Percentiles rank a stretch among this genome's conserved stretches.
Evolutionary conservation across 2,113 vertebrate species (phyloP).

Genomic region (Fulica atra): DNA sequence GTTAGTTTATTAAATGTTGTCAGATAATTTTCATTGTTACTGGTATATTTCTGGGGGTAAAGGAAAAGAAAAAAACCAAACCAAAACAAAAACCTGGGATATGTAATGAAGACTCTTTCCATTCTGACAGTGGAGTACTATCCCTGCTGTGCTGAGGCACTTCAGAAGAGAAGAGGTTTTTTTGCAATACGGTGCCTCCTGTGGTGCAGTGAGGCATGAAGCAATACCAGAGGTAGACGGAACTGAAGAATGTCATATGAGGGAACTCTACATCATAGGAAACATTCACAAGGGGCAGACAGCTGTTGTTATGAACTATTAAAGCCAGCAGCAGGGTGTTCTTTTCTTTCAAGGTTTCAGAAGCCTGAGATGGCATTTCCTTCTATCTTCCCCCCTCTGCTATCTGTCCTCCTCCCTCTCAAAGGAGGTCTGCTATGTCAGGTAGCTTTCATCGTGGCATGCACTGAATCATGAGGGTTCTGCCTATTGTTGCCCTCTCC

Average conservation of each 20-base stretch:
- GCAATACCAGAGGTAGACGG: not conserved
- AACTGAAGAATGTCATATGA: conserved; percentile 14
- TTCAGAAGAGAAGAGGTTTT: not conserved
- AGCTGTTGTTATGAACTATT: conserved; percentile 44
- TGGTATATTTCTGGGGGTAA: not conserved
- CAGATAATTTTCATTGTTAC: not conserved
- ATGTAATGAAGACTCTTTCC: not conserved
- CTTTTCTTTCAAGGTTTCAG: conserved; percentile 8
- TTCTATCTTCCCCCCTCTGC: not conserved
- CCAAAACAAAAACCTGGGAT: not conserved
- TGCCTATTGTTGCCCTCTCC: not conserved
- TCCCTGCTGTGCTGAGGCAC: not conserved
- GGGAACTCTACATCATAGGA: not conserved
- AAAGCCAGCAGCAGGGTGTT: conserved; percentile 28
- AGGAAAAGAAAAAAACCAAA: not conserved
- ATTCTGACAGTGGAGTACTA: not conserved
- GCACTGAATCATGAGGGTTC: not conserved
- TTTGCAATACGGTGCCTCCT: conserved; percentile 13
- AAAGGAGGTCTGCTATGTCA: not conserved
- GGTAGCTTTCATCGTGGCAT: not conserved
- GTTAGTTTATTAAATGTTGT: not conserved
- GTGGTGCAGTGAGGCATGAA: conserved; percentile 10
- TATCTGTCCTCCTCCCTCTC: not conserved
- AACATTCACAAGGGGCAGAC: conserved; percentile 31
- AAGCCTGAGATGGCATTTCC: not conserved